Base-by-base conservation (phyloP, 2,797 vertebrate species). In the Manis pentadactyla region DNA sequence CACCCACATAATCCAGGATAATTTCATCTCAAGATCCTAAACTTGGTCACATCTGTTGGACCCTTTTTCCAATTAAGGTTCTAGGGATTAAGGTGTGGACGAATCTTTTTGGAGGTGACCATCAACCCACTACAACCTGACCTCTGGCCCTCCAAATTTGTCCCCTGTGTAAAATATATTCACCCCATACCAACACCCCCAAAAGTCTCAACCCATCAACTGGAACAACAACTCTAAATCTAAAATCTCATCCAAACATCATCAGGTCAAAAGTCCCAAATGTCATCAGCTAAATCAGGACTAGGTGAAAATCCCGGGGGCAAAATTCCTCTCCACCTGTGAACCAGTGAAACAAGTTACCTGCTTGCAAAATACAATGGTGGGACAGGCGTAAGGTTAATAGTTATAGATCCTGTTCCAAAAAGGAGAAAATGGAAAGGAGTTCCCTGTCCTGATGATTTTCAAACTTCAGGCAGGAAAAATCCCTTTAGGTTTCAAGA, bases 381-480 rank as follows among this genome's bases (percentile, higher is more conserved):
- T 61, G 39, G 13, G 17, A 71, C 9, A 68, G 29, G 31, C 4
- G 46, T 31, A 42, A 15, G 27, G 12, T 46, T 90, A 90, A 88
- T 46, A 64, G 59, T 53, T 63, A 90, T 4, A 74, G 59, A 15
- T 82, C 11, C 34, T 93, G 9, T 88, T 86, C 46, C 21, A 23
- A 88, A 94, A 81, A 0, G 14, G 2, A 82, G 42, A 74, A 34
- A 73, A 78, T 66, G 9, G 23, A 83, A 88, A 37, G 68, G n/a
- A 68, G 12, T 69, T 39, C 81, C 12, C 21, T 87, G 66, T 84
- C 29, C 42, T 15, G 31, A 29, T 64, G 25, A 85, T 27, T 77
- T 87, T 84, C 42, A 92, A 64, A 91, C 93, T 75, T 37, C 12
- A 92, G 18, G 23, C 79, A 83, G 19, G 69, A 31, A 96, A 55